Conservation (phyloP, 2,888 invertebrate species). For the Drosophila percnosoma region DNA sequence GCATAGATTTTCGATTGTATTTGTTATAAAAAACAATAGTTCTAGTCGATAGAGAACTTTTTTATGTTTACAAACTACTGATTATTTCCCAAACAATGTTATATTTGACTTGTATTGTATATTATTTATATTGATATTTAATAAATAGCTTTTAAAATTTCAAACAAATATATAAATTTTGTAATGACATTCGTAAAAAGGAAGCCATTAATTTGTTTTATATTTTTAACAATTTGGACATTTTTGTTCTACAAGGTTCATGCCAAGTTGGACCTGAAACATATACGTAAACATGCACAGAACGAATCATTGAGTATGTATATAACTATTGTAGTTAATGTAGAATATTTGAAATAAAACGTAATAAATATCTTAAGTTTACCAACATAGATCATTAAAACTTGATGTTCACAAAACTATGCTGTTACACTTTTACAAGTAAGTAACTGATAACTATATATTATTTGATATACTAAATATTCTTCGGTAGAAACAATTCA, state of each 20-base stretch:
- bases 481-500: slow-evolving; percentile 56
- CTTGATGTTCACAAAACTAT: slow-evolving; percentile 56
- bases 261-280: slow-evolving; percentile 34
- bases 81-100: slow-evolving; percentile 22
- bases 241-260: slow-evolving; percentile 3
- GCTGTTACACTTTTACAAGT: slow-evolving; percentile 62
- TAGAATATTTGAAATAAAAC: neutral
- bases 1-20: neutral
- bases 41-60: slow-evolving; percentile 2
- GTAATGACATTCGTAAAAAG: slow-evolving; percentile 21
- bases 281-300: slow-evolving; percentile 21
- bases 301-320: slow-evolving; percentile 56
- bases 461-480: neutral
- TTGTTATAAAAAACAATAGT: neutral
- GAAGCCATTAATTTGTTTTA: neutral
- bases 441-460: slow-evolving; percentile 17
- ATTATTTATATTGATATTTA: slow-evolving; percentile 19
- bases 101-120: slow-evolving; percentile 34
- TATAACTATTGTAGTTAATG: neutral
- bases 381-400: slow-evolving; percentile 37
- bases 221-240: slow-evolving; percentile 3
- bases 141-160: neutral
- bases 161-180: neutral
- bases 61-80: neutral
- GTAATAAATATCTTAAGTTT: slow-evolving; percentile 28